Percentiles rank a stretch among this genome's conserved stretches.
Conservation (phyloP, 2,888 invertebrate species). For the Junonia oenone region DNA sequence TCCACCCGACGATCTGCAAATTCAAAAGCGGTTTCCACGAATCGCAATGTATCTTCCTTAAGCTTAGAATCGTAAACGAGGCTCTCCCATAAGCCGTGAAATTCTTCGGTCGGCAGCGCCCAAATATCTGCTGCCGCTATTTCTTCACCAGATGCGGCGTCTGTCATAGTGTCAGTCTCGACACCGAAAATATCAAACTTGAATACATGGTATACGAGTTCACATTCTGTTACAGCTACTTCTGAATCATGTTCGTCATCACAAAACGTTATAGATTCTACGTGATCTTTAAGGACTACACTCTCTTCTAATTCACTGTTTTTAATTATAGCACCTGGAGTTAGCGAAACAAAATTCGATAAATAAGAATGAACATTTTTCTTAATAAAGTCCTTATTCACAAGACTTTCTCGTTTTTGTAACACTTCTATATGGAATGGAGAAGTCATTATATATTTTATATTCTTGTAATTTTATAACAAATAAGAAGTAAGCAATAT, state of each 20-base stretch:
- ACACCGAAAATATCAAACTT: constrained; percentile 52
- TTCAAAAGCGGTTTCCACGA: constrained; percentile 90
- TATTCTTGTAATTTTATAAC: no score
- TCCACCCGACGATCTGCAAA: constrained; percentile 91
- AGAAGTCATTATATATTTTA: constrained; percentile 45
- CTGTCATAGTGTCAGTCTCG: constrained; percentile 62
- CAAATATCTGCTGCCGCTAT: constrained; percentile 86
- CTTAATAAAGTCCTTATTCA: constrained; percentile 46
- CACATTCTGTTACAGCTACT: constrained; percentile 40
- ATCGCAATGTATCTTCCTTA: constrained; percentile 81
- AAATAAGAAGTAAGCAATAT: no score
- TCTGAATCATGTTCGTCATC: constrained; percentile 52
- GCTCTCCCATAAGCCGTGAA: constrained; percentile 94
- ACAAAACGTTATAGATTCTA: constrained; percentile 55
- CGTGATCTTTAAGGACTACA: constrained; percentile 48
- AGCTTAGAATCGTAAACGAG: constrained; percentile 77
- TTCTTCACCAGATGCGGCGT: constrained; percentile 69
- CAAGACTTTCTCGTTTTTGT: constrained; percentile 52
- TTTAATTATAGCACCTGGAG: constrained; percentile 48
- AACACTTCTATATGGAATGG: constrained; percentile 63
- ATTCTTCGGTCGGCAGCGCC: constrained; percentile 88
- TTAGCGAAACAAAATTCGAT: constrained; percentile 45
- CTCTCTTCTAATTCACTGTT: constrained; percentile 46
- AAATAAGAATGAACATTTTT: constrained; percentile 50
- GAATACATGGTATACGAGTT: constrained; percentile 53